Evolutionary conservation across 2,797 vertebrate genomes (phyloP).

Genomic region (Brotula barbata): DNA sequence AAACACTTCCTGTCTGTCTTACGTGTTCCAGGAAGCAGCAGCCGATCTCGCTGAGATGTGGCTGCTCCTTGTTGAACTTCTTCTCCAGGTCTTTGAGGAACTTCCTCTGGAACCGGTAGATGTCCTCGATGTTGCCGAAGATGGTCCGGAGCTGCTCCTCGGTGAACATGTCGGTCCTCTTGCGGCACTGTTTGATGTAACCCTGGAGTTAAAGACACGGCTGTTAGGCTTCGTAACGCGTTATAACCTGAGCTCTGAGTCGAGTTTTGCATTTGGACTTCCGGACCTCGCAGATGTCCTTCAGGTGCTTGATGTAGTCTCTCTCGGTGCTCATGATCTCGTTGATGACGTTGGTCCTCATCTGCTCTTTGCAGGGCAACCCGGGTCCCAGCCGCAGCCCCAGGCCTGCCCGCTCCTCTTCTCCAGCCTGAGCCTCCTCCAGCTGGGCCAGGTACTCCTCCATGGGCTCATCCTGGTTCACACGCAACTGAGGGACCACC

Average conservation of each 20-base stretch:
- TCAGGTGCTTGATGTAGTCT: slow-evolving; percentile 96
- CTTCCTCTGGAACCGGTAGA: slow-evolving; percentile 93
- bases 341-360: slow-evolving; percentile 96
- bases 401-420: slow-evolving; percentile 66
- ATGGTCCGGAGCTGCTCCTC: slow-evolving; percentile 93
- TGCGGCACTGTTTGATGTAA: slow-evolving; percentile 95
- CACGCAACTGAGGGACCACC: slow-evolving; percentile 79
- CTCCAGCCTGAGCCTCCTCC: slow-evolving; percentile 73
- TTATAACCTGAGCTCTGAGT: too few relatives aligned
- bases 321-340: slow-evolving; percentile 97
- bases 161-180: slow-evolving; percentile 92
- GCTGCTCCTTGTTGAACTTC: slow-evolving; percentile 90
- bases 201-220: too few relatives aligned
- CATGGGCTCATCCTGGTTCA: slow-evolving; percentile 95
- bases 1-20: slow-evolving; percentile 55
- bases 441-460: slow-evolving; percentile 84
- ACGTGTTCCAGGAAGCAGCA: slow-evolving; percentile 95
- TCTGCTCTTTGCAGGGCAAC: slow-evolving; percentile 91
- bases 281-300: slow-evolving; percentile 95
- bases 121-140: slow-evolving; percentile 96
- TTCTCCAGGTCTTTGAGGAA: slow-evolving; percentile 92
- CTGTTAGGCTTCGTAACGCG: too few relatives aligned
- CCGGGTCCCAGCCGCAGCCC: slow-evolving; percentile 79
- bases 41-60: slow-evolving; percentile 94
- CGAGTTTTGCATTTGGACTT: too few relatives aligned